Base-by-base conservation (phyloP, 2,888 invertebrate genomes). In the Villa cingulata region DNA sequence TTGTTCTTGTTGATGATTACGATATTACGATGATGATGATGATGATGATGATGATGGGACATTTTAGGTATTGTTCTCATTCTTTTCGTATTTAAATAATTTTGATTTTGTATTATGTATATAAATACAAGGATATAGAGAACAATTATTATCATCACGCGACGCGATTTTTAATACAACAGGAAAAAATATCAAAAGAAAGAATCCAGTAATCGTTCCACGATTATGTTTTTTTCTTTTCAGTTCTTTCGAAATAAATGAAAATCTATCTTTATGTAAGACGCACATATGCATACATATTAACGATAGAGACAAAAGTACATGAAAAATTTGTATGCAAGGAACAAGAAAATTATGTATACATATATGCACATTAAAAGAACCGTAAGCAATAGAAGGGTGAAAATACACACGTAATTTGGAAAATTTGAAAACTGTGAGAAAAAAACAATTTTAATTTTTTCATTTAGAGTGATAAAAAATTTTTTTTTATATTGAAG, bases 21-120 rank as follows among this genome's bases (percentile, higher is more conserved):
- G n/a, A n/a, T n/a, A n/a, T n/a, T n/a, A n/a, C n/a, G 36, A 40
- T 36, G 45, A 46, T 46, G 45, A 46, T 40, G 41, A 23, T 23
- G 23, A 23, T 7, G 23, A 23, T 23, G 36, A 39, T 32, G 45
- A 46, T 46, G 45, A 46, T 40, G 41, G 45, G 40, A 46, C 45
- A 46, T 23, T 23, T 23, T 23, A 23, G 29, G 12, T 29, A 9
- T 29, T 29, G 7, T 29, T 29, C 5, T 10, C 10, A 29, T 29
- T 29, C 29, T 10, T 29, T 23, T 23, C 7, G 4, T 23, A 23
- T 23, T 23, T 7, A 23, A 23, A 23, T 6, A 4, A 23, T 23
- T 23, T 23, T 23, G 23, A 4, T 23, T 23, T 23, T 23, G 23
- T 23, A 23, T n/a, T n/a, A n/a, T n/a, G n/a, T n/a, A n/a, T n/a